A percentile compares a stretch with the other conserved stretches of the same genome.
phyloP scores from a whole-genome alignment of 2,888 invertebrate genomes.

The Aleiodes testaceus region DNA sequence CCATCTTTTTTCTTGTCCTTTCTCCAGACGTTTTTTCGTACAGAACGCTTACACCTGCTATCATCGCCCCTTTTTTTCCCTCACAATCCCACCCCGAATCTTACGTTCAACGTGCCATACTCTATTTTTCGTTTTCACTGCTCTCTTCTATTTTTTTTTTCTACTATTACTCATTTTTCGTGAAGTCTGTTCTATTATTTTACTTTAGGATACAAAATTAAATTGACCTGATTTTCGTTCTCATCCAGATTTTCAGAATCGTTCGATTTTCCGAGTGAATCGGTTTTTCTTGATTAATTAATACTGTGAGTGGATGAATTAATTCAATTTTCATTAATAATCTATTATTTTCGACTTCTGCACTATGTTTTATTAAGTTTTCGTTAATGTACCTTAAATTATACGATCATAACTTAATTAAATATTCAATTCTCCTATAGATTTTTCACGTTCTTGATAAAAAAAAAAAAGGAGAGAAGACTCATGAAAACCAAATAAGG shows the following conservation, averaged over 20 bases:
- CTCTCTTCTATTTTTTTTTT: slow-evolving; percentile 32
- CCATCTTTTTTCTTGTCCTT: slow-evolving; percentile 35
- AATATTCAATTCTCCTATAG: not conserved
- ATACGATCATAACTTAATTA: not conserved
- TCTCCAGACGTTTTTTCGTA: slow-evolving; percentile 34
- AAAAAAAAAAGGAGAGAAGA: not conserved
- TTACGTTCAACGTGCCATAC: slow-evolving; percentile 36
- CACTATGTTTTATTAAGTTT: slow-evolving; percentile 1
- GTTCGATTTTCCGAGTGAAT: no score
- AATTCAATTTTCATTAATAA: no score
- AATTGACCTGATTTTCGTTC: no score
- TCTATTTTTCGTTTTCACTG: slow-evolving; percentile 30
- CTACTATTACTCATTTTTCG: slow-evolving; percentile 26
- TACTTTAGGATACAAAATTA: no score
- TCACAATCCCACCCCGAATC: slow-evolving; percentile 22
- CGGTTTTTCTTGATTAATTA: no score
- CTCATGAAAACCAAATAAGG: slow-evolving; percentile 8
- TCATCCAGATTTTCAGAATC: no score
- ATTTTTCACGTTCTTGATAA: slow-evolving; percentile 26
- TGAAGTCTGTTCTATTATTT: no score
- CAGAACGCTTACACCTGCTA: slow-evolving; percentile 28
- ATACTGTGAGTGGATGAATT: no score
- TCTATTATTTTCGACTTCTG: no score
- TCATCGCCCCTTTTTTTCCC: slow-evolving; percentile 15
- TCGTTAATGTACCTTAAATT: not conserved